A percentile compares a stretch with the other conserved stretches of the same genome.
Evolutionary conservation across 2,888 invertebrate genomes (phyloP).

Genomic region (Luperina testacea): DNA sequence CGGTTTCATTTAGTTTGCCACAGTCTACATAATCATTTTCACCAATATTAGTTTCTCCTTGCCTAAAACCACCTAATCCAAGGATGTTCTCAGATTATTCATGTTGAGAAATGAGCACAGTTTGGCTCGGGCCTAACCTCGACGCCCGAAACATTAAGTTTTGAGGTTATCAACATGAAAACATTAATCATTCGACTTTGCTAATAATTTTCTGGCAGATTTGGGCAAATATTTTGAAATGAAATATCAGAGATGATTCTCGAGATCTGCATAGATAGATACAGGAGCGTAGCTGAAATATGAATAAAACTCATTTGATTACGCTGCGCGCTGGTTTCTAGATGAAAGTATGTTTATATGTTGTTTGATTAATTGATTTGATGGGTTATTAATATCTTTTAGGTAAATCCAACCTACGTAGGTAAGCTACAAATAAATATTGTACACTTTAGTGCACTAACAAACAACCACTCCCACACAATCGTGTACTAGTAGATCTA

Average conservation of each 20-base stretch:
- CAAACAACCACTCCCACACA: slow-evolving; percentile 26
- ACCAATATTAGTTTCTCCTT: slow-evolving; percentile 41
- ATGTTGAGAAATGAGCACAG: slow-evolving; percentile 48
- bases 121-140: slow-evolving; percentile 39
- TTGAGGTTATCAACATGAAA: slow-evolving; percentile 36
- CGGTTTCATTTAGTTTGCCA: slow-evolving; percentile 32
- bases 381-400: neutral
- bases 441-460: slow-evolving; percentile 9
- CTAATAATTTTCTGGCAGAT: slow-evolving; percentile 25
- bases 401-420: neutral
- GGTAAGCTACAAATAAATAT: neutral
- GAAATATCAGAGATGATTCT: slow-evolving; percentile 23
- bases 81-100: slow-evolving; percentile 38
- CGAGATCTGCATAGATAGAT: neutral
- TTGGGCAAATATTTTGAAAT: slow-evolving; percentile 35
- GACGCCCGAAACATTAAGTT: slow-evolving; percentile 31
- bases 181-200: slow-evolving; percentile 47
- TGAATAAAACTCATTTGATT: slow-evolving; percentile 14
- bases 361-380: slow-evolving; percentile 8
- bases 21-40: slow-evolving; percentile 34
- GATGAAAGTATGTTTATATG: slow-evolving; percentile 6
- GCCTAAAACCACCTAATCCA: slow-evolving; percentile 31
- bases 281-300: slow-evolving; percentile 9
- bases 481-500: slow-evolving; percentile 12
- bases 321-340: neutral